These are phyloP conservation scores for Dendrocopos noguchii DNA, from an alignment of 2,113 vertebrate genomes.

Conservation along the genomic window DNA sequence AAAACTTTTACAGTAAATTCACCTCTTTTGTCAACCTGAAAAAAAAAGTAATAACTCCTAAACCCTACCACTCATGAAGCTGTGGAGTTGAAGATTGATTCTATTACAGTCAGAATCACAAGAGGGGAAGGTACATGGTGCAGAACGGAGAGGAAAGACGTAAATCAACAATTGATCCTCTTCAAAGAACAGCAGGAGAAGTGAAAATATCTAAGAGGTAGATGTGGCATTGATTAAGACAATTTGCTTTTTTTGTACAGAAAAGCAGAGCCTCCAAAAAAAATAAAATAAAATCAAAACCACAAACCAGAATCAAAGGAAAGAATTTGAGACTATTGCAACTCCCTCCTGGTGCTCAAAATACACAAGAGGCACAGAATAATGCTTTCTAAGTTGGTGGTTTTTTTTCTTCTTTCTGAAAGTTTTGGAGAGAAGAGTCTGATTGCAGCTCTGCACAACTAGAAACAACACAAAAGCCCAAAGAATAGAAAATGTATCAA, in stretches of 20 bases:
- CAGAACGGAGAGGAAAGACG: not conserved
- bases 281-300: no score
- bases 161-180: not conserved
- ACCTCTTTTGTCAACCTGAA: not conserved
- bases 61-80: not conserved
- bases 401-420: not conserved
- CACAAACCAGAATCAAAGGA: not conserved
- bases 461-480: not conserved
- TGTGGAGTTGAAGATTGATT: not conserved
- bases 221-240: constrained; percentile 12
- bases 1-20: not conserved
- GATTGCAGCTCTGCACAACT: not conserved
- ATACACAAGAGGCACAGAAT: not conserved
- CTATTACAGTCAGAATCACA: not conserved
- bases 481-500: not conserved
- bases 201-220: not conserved
- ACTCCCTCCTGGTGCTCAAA: not conserved
- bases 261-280: not conserved
- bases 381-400: not conserved
- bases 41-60: not conserved
- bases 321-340: not conserved
- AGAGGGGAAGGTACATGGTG: not conserved
- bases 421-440: not conserved
- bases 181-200: constrained; percentile 4
- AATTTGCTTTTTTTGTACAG: not conserved